These are phyloP conservation scores for Enteromius fasciolatus DNA, from an alignment of 2,797 vertebrate species.

Conservation along the genomic window DNA sequence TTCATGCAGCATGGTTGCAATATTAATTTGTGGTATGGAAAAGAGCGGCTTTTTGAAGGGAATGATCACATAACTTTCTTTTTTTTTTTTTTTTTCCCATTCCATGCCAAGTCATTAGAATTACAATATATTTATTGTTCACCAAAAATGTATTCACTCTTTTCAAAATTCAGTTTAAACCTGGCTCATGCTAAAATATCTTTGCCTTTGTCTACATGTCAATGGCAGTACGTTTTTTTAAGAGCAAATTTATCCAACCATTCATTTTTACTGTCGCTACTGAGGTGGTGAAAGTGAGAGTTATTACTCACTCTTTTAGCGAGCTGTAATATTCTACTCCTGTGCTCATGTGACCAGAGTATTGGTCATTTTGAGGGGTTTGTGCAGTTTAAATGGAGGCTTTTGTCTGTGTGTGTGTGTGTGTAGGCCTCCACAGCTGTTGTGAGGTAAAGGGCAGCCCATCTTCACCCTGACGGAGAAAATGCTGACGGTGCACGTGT, in stretches of 20 bases:
- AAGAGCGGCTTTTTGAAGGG: background rate
- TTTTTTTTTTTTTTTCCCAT: background rate
- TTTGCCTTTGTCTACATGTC: background rate
- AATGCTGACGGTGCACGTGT: slow-evolving; percentile 56
- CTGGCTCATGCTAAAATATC: background rate
- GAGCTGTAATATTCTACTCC: background rate
- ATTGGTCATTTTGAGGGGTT: background rate
- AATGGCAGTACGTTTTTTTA: background rate
- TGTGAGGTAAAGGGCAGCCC: slow-evolving; percentile 63
- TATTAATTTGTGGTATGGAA: background rate
- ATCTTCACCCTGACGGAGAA: slow-evolving; percentile 62
- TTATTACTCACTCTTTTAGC: background rate
- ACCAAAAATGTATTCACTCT: background rate
- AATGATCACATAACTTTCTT: background rate
- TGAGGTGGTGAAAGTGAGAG: background rate
- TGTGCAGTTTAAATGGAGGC: background rate
- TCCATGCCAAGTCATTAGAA: background rate
- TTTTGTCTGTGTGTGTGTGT: slow-evolving; percentile 25
- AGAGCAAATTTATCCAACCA: background rate
- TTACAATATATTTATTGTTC: background rate
- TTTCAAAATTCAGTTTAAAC: background rate
- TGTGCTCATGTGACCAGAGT: background rate
- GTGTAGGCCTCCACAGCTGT: slow-evolving; percentile 63
- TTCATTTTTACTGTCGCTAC: background rate
- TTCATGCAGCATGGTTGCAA: background rate